Conservation (phyloP, 2,797 vertebrate genomes). For the Picus viridis region DNA sequence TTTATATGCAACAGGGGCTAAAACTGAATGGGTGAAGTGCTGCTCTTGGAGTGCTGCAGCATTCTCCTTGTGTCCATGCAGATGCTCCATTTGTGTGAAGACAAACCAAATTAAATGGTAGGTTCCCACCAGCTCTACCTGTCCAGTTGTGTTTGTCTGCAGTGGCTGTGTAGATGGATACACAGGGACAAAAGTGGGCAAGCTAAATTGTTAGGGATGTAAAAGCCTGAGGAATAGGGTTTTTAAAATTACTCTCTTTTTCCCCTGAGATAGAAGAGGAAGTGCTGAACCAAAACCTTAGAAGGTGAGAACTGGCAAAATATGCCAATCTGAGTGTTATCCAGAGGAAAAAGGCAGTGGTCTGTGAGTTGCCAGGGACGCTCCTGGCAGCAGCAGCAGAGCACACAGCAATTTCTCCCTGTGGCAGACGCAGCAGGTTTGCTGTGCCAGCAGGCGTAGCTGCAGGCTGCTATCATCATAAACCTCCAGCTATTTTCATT, state of each 20-base stretch:
- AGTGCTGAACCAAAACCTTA: neutral
- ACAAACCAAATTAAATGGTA: neutral
- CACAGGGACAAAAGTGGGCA: neutral
- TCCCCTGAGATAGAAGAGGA: neutral
- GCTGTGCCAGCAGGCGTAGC: neutral
- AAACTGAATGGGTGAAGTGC: neutral
- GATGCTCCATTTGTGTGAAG: neutral
- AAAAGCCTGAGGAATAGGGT: neutral
- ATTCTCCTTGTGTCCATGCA: neutral
- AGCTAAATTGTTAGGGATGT: neutral
- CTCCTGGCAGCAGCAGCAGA: neutral
- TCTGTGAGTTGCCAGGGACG: neutral
- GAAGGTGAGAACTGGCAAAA: neutral
- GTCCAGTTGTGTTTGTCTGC: neutral
- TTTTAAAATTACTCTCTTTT: neutral
- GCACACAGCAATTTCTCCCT: neutral
- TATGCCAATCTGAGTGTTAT: neutral
- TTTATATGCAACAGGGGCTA: neutral
- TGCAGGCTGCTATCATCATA: neutral
- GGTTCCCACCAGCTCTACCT: neutral
- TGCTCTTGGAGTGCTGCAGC: neutral
- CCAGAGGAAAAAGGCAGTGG: neutral
- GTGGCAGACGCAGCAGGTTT: neutral
- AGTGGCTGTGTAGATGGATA: neutral
- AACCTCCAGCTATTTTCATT: constrained; percentile 9